These are phyloP conservation scores for Paralinhomoeus sp. DNA, from an alignment of 2,888 invertebrate species.

Conservation along the genomic window DNA sequence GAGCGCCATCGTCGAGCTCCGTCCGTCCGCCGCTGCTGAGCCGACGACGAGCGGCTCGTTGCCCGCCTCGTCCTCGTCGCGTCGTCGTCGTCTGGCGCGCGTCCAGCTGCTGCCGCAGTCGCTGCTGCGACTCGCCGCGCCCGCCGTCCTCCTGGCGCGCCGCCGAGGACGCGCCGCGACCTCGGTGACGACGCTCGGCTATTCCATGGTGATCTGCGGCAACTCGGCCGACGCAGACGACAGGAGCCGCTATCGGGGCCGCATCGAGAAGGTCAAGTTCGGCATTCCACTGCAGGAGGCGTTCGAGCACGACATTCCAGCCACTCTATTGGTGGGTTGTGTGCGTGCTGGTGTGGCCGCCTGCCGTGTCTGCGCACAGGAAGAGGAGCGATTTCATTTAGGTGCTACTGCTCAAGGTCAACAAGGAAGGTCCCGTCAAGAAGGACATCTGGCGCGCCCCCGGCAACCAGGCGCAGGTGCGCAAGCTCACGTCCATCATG, in stretches of 20 bases:
- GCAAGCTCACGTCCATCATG: conserved; percentile 24
- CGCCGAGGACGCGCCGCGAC: no score
- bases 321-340: conserved; percentile 19
- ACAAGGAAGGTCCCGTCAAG: conserved; percentile 74
- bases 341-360: neutral
- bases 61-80: no score
- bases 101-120: no score
- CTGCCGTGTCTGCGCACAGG: neutral
- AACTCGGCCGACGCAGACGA: conserved; percentile 14
- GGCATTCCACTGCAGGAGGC: conserved; percentile 24
- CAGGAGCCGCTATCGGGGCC: conserved; percentile 19
- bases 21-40: no score
- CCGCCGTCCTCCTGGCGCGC: no score
- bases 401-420: conserved; percentile 71
- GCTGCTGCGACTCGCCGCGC: no score
- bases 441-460: conserved; percentile 85
- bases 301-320: conserved; percentile 25
- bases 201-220: conserved; percentile 10
- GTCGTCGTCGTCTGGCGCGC: no score
- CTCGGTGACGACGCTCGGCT: neutral
- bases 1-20: no score
- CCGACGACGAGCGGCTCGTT: no score
- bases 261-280: conserved; percentile 25
- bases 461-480: conserved; percentile 49
- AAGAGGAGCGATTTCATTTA: conserved; percentile 26